These are phyloP conservation scores for Cydia strobilella DNA, from an alignment of 1,140 invertebrate genomes.

Conservation along the genomic window DNA sequence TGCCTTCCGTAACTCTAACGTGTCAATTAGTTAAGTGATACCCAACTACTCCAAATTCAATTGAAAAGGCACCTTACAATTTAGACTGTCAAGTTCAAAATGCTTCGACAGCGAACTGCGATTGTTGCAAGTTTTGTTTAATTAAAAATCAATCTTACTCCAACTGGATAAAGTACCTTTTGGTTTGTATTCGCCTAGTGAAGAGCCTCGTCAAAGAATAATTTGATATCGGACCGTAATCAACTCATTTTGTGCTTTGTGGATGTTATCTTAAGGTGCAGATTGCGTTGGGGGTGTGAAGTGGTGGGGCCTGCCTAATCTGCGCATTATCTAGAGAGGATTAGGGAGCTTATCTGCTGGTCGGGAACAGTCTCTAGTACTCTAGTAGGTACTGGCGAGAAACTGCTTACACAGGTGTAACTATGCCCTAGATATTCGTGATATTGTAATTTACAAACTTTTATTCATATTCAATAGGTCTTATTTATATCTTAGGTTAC, in stretches of 20 bases:
- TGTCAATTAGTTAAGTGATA: constrained; percentile 17
- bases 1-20: not conserved
- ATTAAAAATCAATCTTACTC: not conserved
- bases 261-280: not conserved
- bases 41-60: not conserved
- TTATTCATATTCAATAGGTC: too few relatives aligned
- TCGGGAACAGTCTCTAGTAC: too few relatives aligned
- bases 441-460: too few relatives aligned
- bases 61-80: not conserved
- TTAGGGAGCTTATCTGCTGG: not conserved
- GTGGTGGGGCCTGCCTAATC: not conserved
- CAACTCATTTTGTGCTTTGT: not conserved
- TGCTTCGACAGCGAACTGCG: not conserved
- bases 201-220: not conserved
- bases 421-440: not conserved
- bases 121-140: not conserved
- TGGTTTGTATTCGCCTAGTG: not conserved
- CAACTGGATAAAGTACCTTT: not conserved
- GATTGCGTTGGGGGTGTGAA: not conserved
- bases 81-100: not conserved
- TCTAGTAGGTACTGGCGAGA: too few relatives aligned
- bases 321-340: not conserved
- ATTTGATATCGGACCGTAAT: not conserved
- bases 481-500: too few relatives aligned
- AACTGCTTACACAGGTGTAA: too few relatives aligned